Percentiles rank a stretch among this genome's conserved stretches.
Evolutionary conservation across 2,888 invertebrate genomes (phyloP).

Genomic region (Drosophila paramelanica): DNA sequence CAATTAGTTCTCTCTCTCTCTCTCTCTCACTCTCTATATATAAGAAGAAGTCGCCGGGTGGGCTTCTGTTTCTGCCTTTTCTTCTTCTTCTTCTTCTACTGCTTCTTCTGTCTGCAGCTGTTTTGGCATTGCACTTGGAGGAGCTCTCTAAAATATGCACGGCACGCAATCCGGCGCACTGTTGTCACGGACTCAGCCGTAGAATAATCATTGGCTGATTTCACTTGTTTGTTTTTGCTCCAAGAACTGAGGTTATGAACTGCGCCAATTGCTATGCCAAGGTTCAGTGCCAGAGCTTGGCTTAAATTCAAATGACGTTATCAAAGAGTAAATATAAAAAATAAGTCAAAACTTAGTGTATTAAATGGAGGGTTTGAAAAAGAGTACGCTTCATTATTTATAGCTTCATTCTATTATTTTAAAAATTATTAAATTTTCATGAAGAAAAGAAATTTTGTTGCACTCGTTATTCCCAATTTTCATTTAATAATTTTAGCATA

Average conservation of each 20-base stretch:
- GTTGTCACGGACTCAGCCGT: constrained; percentile 27
- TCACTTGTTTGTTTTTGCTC: constrained; percentile 37
- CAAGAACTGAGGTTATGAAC: constrained; percentile 30
- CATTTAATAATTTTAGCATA: no score
- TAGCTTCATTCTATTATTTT: no score
- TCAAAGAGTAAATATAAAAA: neutral
- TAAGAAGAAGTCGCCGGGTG: constrained; percentile 46
- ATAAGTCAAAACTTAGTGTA: neutral
- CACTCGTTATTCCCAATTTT: no score
- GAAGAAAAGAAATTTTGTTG: no score
- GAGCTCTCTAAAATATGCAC: constrained; percentile 63
- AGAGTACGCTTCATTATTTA: no score
- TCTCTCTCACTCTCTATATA: constrained; percentile 1
- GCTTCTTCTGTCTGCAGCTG: constrained; percentile 14
- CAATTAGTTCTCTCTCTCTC: constrained; percentile 45
- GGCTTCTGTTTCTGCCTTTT: constrained; percentile 9
- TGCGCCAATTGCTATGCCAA: constrained; percentile 24
- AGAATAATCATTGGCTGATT: constrained; percentile 39
- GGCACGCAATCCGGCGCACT: constrained; percentile 58
- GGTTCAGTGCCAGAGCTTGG: constrained; percentile 16
- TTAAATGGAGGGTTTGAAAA: no score
- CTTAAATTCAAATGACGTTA: neutral
- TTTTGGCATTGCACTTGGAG: constrained; percentile 63
- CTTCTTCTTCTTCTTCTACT: constrained; percentile 3
- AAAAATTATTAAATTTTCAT: no score